Evolutionary conservation across 2,797 vertebrate species (phyloP).

Genomic region (Clarias platycephalus): DNA sequence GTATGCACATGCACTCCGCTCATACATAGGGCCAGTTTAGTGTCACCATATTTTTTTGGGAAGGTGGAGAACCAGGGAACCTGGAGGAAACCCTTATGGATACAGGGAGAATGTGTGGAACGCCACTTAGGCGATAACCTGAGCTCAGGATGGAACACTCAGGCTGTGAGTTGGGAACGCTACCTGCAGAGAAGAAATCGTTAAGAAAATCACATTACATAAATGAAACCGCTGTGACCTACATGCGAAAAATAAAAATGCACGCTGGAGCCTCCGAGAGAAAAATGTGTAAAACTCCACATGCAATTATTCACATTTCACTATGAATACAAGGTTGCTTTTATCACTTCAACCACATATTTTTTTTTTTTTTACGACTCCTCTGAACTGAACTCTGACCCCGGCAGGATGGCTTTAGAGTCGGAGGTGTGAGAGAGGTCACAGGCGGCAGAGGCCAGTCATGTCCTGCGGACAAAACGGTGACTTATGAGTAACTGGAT

Average conservation of each 20-base stretch:
- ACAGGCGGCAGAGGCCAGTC: constrained; percentile 39
- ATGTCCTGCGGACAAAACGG: constrained; percentile 47
- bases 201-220: constrained; percentile 2
- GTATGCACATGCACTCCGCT: neutral
- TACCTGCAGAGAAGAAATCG: constrained; percentile 1
- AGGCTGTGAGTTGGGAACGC: neutral
- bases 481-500: constrained; percentile 54
- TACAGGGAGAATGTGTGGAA: no score
- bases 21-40: no score
- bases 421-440: constrained; percentile 26
- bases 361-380: neutral
- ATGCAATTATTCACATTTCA: constrained; percentile 3
- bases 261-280: neutral
- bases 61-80: neutral
- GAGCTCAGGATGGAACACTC: neutral
- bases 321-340: neutral
- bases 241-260: neutral
- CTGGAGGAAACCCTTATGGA: neutral
- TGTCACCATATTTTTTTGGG: neutral
- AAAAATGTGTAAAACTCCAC: neutral
- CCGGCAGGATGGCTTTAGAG: constrained; percentile 36
- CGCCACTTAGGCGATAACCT: neutral
- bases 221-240: neutral
- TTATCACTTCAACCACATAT: neutral
- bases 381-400: constrained; percentile 44